Evolutionary conservation across 2,888 invertebrate genomes (phyloP).

Genomic region (Sicus ferrugineus): DNA sequence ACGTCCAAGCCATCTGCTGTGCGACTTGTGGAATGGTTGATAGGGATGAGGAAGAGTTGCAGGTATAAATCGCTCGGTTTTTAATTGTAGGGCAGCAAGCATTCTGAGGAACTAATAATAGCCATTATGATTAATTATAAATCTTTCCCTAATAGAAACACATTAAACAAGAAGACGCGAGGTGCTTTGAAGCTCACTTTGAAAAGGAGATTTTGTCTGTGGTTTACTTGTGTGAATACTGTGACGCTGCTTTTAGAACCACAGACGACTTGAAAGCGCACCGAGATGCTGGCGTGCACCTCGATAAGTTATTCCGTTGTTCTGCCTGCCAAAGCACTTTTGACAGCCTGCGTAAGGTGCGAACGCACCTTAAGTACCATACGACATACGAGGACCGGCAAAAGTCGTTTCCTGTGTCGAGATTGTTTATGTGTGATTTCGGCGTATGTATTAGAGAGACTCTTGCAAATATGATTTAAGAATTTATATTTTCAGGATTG

Average conservation of each 20-base stretch:
- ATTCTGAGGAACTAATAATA: no score
- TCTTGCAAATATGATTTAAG: background rate
- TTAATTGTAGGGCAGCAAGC: background rate
- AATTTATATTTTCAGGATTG: slow-evolving; percentile 48
- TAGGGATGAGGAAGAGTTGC: slow-evolving; percentile 42
- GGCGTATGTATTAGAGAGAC: slow-evolving; percentile 44
- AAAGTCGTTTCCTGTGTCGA: slow-evolving; percentile 37
- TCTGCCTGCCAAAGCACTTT: slow-evolving; percentile 37
- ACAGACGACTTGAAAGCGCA: slow-evolving; percentile 50
- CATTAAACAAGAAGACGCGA: slow-evolving; percentile 6
- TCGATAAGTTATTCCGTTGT: slow-evolving; percentile 49
- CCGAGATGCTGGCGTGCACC: slow-evolving; percentile 50
- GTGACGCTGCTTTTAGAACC: slow-evolving; percentile 52
- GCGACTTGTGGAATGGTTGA: slow-evolving; percentile 53
- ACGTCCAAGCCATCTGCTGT: slow-evolving; percentile 47
- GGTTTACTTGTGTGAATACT: slow-evolving; percentile 58
- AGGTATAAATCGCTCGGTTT: slow-evolving; percentile 41
- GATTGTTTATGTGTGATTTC: slow-evolving; percentile 53
- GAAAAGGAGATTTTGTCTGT: slow-evolving; percentile 43
- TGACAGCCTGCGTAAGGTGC: slow-evolving; percentile 35
- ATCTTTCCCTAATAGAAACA: no score
- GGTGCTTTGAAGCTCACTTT: slow-evolving; percentile 41
- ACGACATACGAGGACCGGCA: slow-evolving; percentile 35
- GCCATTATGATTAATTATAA: no score
- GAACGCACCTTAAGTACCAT: slow-evolving; percentile 39